Evolutionary conservation across 1,140 invertebrate genomes (phyloP).

Genomic region (Harlomillsia oculata): DNA sequence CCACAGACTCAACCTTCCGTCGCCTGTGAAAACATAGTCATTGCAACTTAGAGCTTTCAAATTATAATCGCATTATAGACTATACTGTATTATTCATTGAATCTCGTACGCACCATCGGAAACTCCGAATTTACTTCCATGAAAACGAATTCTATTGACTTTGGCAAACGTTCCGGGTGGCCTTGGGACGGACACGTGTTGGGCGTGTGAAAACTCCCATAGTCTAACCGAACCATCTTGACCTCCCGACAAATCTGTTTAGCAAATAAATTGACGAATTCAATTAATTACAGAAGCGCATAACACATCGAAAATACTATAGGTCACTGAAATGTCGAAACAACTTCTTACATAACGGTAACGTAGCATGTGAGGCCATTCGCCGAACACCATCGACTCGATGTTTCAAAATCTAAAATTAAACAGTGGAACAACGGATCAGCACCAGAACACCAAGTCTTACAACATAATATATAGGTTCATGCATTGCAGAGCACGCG

Average conservation of each 20-base stretch:
- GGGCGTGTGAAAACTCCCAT: constrained; percentile 95
- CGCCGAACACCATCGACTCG: constrained; percentile 83
- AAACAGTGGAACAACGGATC: constrained; percentile 86
- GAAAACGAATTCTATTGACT: constrained; percentile 89
- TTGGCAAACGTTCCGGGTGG: constrained; percentile 87
- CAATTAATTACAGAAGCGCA: neutral
- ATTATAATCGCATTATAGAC: neutral
- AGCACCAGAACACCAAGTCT: constrained; percentile 84
- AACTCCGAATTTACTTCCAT: constrained; percentile 97
- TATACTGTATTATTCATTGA: neutral
- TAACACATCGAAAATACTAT: neutral
- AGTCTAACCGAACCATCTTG: constrained; percentile 94
- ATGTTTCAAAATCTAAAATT: constrained; percentile 46
- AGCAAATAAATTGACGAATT: neutral
- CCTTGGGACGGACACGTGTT: constrained; percentile 77
- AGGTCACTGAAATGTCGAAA: too few relatives aligned
- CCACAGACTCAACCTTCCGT: constrained; percentile 76
- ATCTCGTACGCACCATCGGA: constrained; percentile 54
- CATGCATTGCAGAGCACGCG: too few relatives aligned
- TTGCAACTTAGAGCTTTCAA: neutral
- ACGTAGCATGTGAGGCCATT: constrained; percentile 85
- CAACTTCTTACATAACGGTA: constrained; percentile 78
- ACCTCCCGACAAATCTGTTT: constrained; percentile 83
- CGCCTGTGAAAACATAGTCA: constrained; percentile 41
- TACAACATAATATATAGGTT: constrained; percentile 87